Conservation (phyloP, 2,113 vertebrate genomes). For the Chaenocephalus aceratus region DNA sequence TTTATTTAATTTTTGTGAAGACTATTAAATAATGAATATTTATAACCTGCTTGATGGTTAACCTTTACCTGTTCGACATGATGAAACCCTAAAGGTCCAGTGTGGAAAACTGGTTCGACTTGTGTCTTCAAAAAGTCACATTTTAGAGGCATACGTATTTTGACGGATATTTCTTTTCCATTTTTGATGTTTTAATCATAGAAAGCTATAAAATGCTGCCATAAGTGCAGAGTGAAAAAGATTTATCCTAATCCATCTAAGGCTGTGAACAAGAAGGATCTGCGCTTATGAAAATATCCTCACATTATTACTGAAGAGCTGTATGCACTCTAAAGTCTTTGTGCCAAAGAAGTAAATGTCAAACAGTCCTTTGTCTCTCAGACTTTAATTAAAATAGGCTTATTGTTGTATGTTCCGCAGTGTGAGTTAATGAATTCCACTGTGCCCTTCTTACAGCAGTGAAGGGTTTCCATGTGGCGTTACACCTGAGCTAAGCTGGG, state of each 20-base stretch:
- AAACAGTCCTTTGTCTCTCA: constrained; percentile 4
- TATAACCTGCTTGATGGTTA: background rate
- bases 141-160: too few species aligned
- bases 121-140: too few species aligned
- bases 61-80: background rate
- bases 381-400: constrained; percentile 1
- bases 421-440: constrained; percentile 26
- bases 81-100: too few species aligned
- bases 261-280: background rate
- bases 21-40: background rate
- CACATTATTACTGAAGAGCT: background rate
- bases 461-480: constrained; percentile 42
- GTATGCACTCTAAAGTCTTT: background rate
- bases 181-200: background rate
- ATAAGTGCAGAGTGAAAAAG: constrained; percentile 1
- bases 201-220: background rate
- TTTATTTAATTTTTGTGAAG: background rate
- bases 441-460: constrained; percentile 66
- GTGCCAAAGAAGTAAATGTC: background rate
- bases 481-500: constrained; percentile 29
- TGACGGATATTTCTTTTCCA: too few species aligned
- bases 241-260: background rate
- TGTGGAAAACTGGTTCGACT: background rate
- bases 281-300: constrained; percentile 4
- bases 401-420: background rate